A percentile compares a stretch with the other conserved stretches of the same genome.
Evolutionary conservation across 2,797 vertebrate genomes (phyloP).

Genomic region (Dipus sagitta): DNA sequence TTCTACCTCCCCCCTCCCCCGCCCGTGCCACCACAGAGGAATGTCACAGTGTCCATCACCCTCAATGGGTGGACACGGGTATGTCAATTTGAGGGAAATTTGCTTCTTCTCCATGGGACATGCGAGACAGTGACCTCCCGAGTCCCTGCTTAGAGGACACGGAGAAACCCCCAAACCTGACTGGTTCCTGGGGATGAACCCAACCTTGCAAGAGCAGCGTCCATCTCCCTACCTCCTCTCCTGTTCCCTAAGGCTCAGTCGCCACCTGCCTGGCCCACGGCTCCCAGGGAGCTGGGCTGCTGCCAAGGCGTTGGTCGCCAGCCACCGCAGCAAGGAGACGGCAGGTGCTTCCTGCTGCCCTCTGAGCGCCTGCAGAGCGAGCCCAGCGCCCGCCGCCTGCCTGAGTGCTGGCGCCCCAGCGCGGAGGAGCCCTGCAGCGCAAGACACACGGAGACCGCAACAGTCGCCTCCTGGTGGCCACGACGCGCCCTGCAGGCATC

Average conservation of each 20-base stretch:
- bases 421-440: neutral
- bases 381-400: neutral
- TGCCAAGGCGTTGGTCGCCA: neutral
- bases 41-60: too few species aligned
- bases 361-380: neutral
- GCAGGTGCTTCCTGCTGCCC: neutral
- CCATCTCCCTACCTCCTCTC: too few species aligned
- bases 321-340: neutral
- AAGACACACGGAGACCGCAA: too few species aligned
- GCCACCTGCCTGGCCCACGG: neutral
- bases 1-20: fast-evolving
- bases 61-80: neutral
- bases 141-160: neutral
- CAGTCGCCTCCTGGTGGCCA: constrained; percentile 61
- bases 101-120: neutral
- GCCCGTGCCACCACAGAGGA: neutral
- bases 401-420: neutral
- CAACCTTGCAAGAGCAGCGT: neutral
- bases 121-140: neutral
- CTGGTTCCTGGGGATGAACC: neutral
- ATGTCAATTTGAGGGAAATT: neutral
- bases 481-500: neutral
- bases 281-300: neutral
- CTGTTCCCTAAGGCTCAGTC: neutral
- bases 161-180: too few species aligned